Evolutionary conservation across 2,113 vertebrate species (phyloP).

Genomic region (Proteles cristata): DNA sequence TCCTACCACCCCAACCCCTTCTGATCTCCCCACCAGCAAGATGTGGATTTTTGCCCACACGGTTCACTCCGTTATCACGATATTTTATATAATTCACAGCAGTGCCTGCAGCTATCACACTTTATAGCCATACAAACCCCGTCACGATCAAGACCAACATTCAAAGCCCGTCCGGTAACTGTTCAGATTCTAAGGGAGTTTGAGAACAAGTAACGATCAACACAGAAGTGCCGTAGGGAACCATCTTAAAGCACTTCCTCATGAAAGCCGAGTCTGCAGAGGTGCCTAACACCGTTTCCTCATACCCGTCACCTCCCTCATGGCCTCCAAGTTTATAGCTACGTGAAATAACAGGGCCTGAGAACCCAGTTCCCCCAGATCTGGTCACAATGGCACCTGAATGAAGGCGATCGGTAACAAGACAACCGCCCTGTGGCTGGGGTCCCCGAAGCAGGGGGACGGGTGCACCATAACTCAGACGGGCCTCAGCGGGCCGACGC

Average conservation of each 20-base stretch:
- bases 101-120: background rate
- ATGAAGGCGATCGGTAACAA: background rate
- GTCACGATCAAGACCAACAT: background rate
- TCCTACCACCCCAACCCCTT: background rate
- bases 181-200: background rate
- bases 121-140: background rate
- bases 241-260: background rate
- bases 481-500: background rate
- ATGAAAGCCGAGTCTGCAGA: background rate
- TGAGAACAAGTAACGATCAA: background rate
- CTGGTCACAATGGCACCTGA: background rate
- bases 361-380: background rate
- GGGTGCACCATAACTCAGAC: rapidly evolving
- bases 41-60: background rate
- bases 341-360: background rate
- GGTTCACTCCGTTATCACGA: background rate
- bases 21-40: background rate
- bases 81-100: background rate
- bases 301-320: background rate
- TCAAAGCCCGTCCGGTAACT: background rate
- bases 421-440: background rate
- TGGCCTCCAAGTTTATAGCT: background rate
- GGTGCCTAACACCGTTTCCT: background rate
- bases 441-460: background rate
- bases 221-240: background rate